A percentile compares a stretch with the other conserved stretches of the same genome.
Evolutionary conservation across 2,113 vertebrate species (phyloP).

Genomic region (Zosterops hypoxanthus): DNA sequence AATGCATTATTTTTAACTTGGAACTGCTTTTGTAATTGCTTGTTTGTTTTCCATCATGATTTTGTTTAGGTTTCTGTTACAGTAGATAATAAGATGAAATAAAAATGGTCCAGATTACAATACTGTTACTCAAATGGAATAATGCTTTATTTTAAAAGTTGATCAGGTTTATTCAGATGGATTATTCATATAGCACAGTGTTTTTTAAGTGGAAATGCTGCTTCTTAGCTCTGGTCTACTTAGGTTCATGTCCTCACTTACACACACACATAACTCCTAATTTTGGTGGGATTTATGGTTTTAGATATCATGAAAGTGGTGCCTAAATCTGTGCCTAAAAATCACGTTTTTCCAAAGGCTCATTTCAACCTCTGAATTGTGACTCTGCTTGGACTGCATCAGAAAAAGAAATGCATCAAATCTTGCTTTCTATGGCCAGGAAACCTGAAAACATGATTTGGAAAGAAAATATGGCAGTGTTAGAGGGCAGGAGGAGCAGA

Average conservation of each 20-base stretch:
- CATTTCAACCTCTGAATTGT: background rate
- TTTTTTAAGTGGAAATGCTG: background rate
- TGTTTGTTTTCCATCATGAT: background rate
- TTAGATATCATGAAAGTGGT: background rate
- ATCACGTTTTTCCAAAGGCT: background rate
- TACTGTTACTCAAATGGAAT: background rate
- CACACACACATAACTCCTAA: background rate
- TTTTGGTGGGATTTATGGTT: background rate
- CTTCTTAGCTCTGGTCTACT: background rate
- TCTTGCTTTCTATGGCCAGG: background rate
- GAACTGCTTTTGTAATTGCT: background rate
- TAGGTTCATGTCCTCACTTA: background rate
- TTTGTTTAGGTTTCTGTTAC: background rate
- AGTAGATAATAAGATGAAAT: background rate
- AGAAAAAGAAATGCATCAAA: background rate
- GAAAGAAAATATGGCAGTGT: background rate
- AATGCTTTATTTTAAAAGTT: background rate
- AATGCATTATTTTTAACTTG: background rate
- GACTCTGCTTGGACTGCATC: accelerated
- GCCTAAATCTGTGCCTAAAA: background rate
- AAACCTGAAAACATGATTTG: background rate
- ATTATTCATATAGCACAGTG: background rate
- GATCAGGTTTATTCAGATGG: background rate
- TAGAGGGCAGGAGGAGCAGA: too few relatives aligned
- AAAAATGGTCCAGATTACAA: background rate